Base-by-base conservation (phyloP, 2,113 vertebrate species). In the Dicentrarchus labrax region DNA sequence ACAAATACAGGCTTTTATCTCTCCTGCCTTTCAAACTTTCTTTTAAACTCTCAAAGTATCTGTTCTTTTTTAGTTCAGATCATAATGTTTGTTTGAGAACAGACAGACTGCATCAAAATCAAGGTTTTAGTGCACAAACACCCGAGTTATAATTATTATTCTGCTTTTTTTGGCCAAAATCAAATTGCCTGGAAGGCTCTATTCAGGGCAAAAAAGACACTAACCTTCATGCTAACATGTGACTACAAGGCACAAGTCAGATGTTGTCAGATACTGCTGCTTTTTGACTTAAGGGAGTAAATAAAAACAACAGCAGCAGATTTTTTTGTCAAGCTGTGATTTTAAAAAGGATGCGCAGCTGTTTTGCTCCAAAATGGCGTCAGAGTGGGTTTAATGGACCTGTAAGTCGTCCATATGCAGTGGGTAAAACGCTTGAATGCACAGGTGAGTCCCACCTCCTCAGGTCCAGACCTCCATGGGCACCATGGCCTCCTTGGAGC, bases 401-500 rank as follows among this genome's bases (percentile, higher is more conserved):
- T 1, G 13, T 19, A 1, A 11, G 51, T 13, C 75, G 1, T 47
- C 67, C 12, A 1, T 0, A 0, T 13, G 50, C 41, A 50, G 69
- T 1, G 43, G 1, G n/a, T 41, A n/a, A 30, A 53, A 54, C 56
- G 61, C 57, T 36, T n/a, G 39, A 48, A 64, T 2, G 38, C 56
- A 53, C 53, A 17, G 19, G 24, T 13, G 38, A 10, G 60, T 47
- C 24, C n/a, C 8, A 0, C 22, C 1, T 10, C 8, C 91, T 96
- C 96, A 99, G 86, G 98, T 99, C 98, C 98, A 99, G 64, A 98
- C 96, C 87, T 99, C 98, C 95, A 96, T 98, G 82, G 98, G 98
- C 59, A 99, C 97, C 86, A 99, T 99, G 85, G 97, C 95, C 93
- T 99, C 98, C 90, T 97, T 99, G 72, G 97, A 97, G 83, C 98